Base-by-base conservation (phyloP, 2,888 invertebrate species). In the Mayetiola destructor region DNA sequence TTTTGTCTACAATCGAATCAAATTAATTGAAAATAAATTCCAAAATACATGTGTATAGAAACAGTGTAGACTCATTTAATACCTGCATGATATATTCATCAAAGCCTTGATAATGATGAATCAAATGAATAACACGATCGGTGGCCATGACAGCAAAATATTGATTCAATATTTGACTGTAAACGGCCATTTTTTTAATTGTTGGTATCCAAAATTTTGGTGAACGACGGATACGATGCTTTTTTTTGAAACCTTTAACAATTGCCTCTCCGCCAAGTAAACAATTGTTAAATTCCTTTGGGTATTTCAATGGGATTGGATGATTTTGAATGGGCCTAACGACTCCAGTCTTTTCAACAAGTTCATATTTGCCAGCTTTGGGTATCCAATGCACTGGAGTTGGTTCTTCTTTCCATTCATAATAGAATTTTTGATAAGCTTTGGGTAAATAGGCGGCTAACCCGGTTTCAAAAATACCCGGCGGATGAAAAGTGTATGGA, bases 261-360 rank as follows among this genome's bases (percentile, higher is more conserved):
- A 97, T 79, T 32, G 85, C 91, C 75, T 99, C 99, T 9, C 97
- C 97, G 61, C 95, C 97, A 96, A 96, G 97, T 61, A 99, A 76
- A 32, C 95, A 95, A 48, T 81, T 66, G 68, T 95, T 75, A 58
- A 84, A 75, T 73, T 96, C 90, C 37, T 78, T 75, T 0, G 95
- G 88, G 68, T 80, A 85, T 61, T 80, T 79, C 1, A 93, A 66
- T 1, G 86, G 88, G 30, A 96, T 71, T 30, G 85, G 80, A 40
- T 81, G 65, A 73, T 91, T 85, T 68, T 90, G 87, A 55, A 90
- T 74, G 1, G 83, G 84, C 59, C 73, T 67, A 12, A 87, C 82
- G 73, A 81, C 79, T 57, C 86, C 87, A 56, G 85, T 85, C 18
- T 81, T 67, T 59, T 84, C 82, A 68, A 88, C 79, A 57, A 82